Conservation (phyloP, 1,140 invertebrate genomes). For the Heliconius hewitsoni region DNA sequence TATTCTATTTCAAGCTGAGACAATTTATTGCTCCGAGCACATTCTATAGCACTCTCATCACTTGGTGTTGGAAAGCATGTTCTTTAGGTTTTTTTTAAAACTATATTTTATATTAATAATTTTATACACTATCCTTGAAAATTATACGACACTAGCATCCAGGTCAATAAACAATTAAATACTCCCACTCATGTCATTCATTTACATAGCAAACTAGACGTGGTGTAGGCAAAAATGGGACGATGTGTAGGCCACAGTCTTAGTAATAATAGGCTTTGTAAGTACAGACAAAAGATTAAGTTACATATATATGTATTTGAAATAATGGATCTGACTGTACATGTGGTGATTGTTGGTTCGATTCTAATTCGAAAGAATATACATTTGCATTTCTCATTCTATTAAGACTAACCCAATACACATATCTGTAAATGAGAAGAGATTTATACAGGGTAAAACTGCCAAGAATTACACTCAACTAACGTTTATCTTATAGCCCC, state of each 20-base stretch:
- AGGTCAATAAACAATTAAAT: conserved; percentile 4
- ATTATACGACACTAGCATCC: background rate
- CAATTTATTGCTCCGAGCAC: too few relatives aligned
- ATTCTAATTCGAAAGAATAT: background rate
- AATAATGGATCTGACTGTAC: background rate
- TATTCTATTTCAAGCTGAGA: too few relatives aligned
- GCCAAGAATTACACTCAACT: too few relatives aligned
- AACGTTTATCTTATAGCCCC: too few relatives aligned
- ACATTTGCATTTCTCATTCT: too few relatives aligned
- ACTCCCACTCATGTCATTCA: background rate
- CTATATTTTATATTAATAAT: background rate
- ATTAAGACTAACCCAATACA: too few relatives aligned
- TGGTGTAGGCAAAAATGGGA: conserved; percentile 7
- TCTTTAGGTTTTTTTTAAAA: too few relatives aligned
- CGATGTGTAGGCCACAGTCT: background rate
- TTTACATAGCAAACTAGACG: conserved; percentile 1
- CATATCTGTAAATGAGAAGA: too few relatives aligned
- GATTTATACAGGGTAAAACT: too few relatives aligned
- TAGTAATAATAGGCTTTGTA: conserved; percentile 7
- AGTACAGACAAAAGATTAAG: background rate
- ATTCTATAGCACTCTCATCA: too few relatives aligned
- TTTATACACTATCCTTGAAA: background rate
- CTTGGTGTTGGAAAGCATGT: too few relatives aligned
- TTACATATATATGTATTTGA: background rate
- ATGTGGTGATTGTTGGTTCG: background rate